Conservation (phyloP, 2,113 vertebrate species). For the Oncorhynchus masou region DNA sequence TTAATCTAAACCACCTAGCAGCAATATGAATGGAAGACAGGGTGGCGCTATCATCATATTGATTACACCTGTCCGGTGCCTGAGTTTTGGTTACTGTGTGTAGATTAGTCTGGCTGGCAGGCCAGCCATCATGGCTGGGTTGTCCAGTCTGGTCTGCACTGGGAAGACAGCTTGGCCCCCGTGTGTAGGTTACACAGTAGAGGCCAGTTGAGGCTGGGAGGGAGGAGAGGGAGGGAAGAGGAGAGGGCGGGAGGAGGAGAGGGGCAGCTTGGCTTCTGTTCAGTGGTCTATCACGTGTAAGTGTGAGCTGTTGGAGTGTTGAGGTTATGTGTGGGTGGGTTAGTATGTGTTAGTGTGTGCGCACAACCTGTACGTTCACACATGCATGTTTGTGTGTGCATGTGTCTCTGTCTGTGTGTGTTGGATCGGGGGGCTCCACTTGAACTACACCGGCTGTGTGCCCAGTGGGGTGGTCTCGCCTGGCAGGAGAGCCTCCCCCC, state of each 20-base stretch:
- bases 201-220: not conserved
- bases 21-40: no score
- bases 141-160: not conserved
- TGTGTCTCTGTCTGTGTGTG: slow-evolving; percentile 6
- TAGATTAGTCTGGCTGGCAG: no score
- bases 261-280: not conserved
- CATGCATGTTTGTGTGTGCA: not conserved
- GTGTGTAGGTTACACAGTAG: not conserved
- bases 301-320: not conserved
- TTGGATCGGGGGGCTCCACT: slow-evolving; percentile 23
- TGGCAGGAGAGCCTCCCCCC: no score
- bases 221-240: no score
- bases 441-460: not conserved
- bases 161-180: slow-evolving; percentile 8
- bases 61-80: no score
- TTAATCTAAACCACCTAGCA: no score
- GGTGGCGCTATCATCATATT: no score
- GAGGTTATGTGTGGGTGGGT: not conserved
- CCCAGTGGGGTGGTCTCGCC: not conserved
- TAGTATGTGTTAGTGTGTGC: not conserved
- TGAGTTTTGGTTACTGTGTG: no score
- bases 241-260: not conserved
- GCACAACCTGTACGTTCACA: not conserved
- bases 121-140: no score
- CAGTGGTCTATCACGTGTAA: not conserved